Base-by-base conservation (phyloP, 1,140 invertebrate species). In the Elymnias hypermnestra region DNA sequence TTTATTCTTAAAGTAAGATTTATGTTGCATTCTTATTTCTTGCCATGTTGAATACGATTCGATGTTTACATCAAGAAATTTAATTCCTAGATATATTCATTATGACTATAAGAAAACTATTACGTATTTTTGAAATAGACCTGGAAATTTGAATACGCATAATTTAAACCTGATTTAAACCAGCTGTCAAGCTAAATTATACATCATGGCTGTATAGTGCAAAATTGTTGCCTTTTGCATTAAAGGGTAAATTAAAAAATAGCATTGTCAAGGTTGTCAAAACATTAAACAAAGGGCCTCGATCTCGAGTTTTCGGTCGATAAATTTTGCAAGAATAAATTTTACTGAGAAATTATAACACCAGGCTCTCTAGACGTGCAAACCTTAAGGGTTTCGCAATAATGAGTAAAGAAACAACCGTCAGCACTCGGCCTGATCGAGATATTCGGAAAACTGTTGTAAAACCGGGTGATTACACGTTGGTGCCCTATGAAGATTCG, bases 401-500 rank as follows among this genome's bases (percentile, higher is more conserved):
- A 46, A 76, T 81, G 69, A 19, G 56, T 19, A 36, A 57, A 41
- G 72, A 74, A 62, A 57, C 26, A 5, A 29, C 74, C 4, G 57
- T 84, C 3, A 61, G 44, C 35, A 53, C 48, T 3, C 52, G 73
- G 57, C 63, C 92, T 0, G 82, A 83, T 23, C 54, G 76, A 33
- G 75, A 78, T 43, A 57, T 83, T 7, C 57, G 48, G 2, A 85
- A 83, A 52, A 73, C 57, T 48, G 49, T 82, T 3, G 61, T 76
- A 31, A 58, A 43, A 36, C 63, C 68, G 5, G 82, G 82, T 3
- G 78, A 83, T 40, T 85, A 70, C 22, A 61, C 50, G 6, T 28
- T 79, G 7, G 78, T 85, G 1, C 75, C 82, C 0, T 83, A 79
- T 47, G 82, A 83, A 55, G 82, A 83, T 47, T 67, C 78, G 13